phyloP scores from a whole-genome alignment of 2,888 invertebrate species.

The Nephrotoma guestfalica region DNA sequence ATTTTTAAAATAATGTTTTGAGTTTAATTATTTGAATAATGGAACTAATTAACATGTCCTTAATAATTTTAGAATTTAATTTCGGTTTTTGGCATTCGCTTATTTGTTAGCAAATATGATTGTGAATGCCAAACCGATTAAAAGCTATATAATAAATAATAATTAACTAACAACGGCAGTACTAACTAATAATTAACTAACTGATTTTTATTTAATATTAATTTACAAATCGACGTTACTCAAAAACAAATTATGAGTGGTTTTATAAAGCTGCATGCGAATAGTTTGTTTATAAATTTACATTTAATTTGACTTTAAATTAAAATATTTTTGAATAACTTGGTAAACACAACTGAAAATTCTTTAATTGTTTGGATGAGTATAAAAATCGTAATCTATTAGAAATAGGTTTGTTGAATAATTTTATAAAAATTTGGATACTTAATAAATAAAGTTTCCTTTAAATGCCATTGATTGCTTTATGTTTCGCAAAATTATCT shows the following conservation, averaged over 20 bases:
- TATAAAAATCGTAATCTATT: neutral
- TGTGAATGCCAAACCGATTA: neutral
- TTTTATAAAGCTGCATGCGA: neutral
- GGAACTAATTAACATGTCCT: neutral
- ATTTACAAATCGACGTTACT: neutral
- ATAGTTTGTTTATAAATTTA: neutral
- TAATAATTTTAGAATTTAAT: neutral
- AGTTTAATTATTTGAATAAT: neutral
- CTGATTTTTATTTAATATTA: neutral
- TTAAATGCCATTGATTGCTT: neutral
- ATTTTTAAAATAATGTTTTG: neutral
- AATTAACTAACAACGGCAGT: neutral
- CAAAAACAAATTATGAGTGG: neutral
- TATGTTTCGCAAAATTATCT: neutral
- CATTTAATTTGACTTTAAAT: neutral
- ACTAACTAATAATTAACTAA: neutral
- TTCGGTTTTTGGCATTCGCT: neutral
- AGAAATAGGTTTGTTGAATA: neutral
- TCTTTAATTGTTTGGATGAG: slow-evolving; percentile 5
- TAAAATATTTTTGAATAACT: neutral
- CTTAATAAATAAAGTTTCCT: neutral
- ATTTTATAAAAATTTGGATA: neutral
- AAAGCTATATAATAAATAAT: neutral
- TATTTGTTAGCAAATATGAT: neutral
- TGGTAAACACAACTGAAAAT: slow-evolving; percentile 16